These are phyloP conservation scores for Dasypolia templi DNA, from an alignment of 2,888 invertebrate genomes.

Conservation along the genomic window DNA sequence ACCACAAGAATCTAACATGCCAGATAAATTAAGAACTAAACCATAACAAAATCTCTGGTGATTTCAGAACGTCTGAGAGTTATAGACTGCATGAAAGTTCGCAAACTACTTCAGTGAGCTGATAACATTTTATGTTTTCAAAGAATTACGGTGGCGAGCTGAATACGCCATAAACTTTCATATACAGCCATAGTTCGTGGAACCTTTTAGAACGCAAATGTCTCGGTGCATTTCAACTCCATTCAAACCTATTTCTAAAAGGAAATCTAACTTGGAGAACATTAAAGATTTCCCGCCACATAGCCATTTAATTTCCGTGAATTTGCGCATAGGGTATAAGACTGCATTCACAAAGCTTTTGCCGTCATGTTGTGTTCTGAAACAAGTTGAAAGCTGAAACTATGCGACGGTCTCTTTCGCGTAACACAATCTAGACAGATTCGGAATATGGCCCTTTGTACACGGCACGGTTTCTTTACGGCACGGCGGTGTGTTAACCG, in stretches of 20 bases:
- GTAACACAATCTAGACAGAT: slow-evolving; percentile 43
- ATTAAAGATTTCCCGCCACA: slow-evolving; percentile 79
- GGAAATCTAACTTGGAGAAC: slow-evolving; percentile 79
- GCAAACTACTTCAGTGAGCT: slow-evolving; percentile 67
- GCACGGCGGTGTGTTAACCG: too few species aligned
- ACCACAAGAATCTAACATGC: neutral
- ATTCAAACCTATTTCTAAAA: slow-evolving; percentile 85
- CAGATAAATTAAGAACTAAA: slow-evolving; percentile 22
- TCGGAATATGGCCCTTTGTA: too few species aligned
- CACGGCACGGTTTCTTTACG: too few species aligned
- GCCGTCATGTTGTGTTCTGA: slow-evolving; percentile 61
- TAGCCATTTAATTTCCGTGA: slow-evolving; percentile 77
- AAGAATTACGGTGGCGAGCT: slow-evolving; percentile 69
- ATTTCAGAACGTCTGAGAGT: slow-evolving; percentile 49
- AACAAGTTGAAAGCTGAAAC: slow-evolving; percentile 66
- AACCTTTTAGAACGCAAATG: slow-evolving; percentile 87
- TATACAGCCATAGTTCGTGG: slow-evolving; percentile 73
- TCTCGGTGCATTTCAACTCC: slow-evolving; percentile 82
- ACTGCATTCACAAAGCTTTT: slow-evolving; percentile 70
- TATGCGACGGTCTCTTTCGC: slow-evolving; percentile 51
- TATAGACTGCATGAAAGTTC: slow-evolving; percentile 68
- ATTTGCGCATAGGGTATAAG: slow-evolving; percentile 75
- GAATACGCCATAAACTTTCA: slow-evolving; percentile 79
- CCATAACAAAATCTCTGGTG: slow-evolving; percentile 40
- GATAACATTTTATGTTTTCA: slow-evolving; percentile 75